These are phyloP conservation scores for Plotosus lineatus DNA, from an alignment of 2,113 vertebrate species.

Conservation along the genomic window DNA sequence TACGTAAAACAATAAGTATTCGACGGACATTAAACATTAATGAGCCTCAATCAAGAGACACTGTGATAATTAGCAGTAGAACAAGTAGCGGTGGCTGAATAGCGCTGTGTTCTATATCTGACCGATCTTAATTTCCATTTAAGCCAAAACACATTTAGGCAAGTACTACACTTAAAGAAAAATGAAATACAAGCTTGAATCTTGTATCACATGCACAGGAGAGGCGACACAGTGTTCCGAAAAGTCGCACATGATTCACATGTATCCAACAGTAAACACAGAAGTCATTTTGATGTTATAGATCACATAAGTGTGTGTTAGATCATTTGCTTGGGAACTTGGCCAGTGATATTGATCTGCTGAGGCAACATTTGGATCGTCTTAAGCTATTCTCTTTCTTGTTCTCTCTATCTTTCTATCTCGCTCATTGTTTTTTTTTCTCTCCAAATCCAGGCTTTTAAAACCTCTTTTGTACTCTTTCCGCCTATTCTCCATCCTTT, in stretches of 20 bases:
- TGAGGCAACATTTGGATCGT: constrained; percentile 61
- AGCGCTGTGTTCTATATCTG: no score
- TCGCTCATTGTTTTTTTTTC: not conserved
- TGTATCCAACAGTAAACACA: no score
- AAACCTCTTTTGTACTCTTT: not conserved
- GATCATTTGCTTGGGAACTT: constrained; percentile 37
- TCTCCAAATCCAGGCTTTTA: not conserved
- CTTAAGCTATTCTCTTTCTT: constrained; percentile 11
- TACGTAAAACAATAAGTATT: not conserved
- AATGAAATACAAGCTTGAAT: no score
- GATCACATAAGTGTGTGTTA: constrained; percentile 27
- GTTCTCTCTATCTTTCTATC: not conserved
- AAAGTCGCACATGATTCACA: no score
- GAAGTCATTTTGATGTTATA: not conserved
- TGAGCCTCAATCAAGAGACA: not conserved
- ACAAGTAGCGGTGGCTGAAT: no score
- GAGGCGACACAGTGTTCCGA: no score
- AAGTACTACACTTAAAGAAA: no score
- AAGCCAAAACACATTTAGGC: no score
- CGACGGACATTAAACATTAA: not conserved
- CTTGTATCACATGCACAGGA: no score
- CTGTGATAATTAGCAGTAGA: not conserved
- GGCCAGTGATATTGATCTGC: constrained; percentile 65
- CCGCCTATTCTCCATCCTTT: not conserved
- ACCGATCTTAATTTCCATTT: no score